Evolutionary conservation across 2,113 vertebrate genomes (phyloP), one percentile per base, ranked within the genome.

Genomic region (Eira barbara): DNA sequence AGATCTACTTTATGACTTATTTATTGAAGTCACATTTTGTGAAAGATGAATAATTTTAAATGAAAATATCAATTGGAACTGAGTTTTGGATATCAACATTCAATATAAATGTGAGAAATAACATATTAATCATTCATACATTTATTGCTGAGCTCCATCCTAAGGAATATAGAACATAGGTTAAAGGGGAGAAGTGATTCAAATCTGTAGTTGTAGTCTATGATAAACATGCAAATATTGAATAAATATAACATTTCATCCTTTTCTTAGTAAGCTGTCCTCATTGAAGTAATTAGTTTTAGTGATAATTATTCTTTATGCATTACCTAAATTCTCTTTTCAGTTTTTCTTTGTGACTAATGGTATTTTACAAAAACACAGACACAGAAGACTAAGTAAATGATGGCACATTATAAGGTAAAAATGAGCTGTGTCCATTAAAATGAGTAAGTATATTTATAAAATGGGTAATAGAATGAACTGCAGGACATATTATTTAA

Each of bases 21-120:
- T 81, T 94, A 65, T 67, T 85, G 29, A 95, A 96, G 78, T 80
- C 47, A 95, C 12, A 94, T 85, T 97, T 97, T 94, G 15, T n/a
- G 89, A 74, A 84, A 94, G 7, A 91, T 39, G 57, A 96, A 91
- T 84, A 94, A 80, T 97, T 94, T 95, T 89, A 95, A 78, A 79
- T 85, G 78, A 89, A 97, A 59, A 55, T 86, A 83, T 55, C 89
- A 89, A n/a, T 90, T 76, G 49, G 29, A 96, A 79, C 36, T 65
- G 21, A 95, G 73, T 94, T 96, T 73, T 73, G 92, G 18, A 42
- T 73, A 23, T 34, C 13, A 65, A 6, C 94, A 55, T 59, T 95
- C 39, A 89, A 89, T 86, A 93, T 86, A 67, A 92, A 47, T 81
- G 67, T 93, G 52, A 59, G n/a, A 79, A 96, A 86, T 23, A 95